Evolutionary conservation across 2,113 vertebrate species (phyloP).

Genomic region (Oryctolagus cuniculus): mOryCun1.1 NC_091434.1:167764001-167764500

Average conservation of each 20-base stretch:
- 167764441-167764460: neutral
- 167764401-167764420: neutral
- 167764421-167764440: neutral
- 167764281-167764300: neutral
- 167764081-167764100: constrained; percentile 66
- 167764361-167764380: neutral
- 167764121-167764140: constrained; percentile 72
- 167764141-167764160: constrained; percentile 41
- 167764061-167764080: constrained; percentile 55
- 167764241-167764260: neutral
- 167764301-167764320: neutral
- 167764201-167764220: neutral
- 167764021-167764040: constrained; percentile 73
- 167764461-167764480: constrained; percentile 42
- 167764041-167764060: constrained; percentile 67
- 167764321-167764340: neutral
- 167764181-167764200: constrained; percentile 60
- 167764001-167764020: constrained; percentile 43
- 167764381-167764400: neutral
- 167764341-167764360: neutral
- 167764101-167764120: constrained; percentile 70
- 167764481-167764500: constrained; percentile 6
- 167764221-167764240: neutral
- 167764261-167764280: neutral
- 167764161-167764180: constrained; percentile 59